Percentiles rank a stretch among this genome's conserved stretches.
Conservation (phyloP, 1,140 invertebrate species). For the Megalopta genalis region DNA sequence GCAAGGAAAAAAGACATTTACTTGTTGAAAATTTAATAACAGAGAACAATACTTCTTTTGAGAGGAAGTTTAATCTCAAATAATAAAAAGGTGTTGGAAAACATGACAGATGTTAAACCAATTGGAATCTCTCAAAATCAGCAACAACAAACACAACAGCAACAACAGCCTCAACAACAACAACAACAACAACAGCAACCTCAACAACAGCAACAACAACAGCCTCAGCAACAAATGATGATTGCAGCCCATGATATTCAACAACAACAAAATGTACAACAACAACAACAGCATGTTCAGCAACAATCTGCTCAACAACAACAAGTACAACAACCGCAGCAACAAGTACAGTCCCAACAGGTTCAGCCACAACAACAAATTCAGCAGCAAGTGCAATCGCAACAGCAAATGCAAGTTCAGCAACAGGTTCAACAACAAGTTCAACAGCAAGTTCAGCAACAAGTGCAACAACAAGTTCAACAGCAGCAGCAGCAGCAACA, state of each 20-base stretch:
- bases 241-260: conserved; percentile 75
- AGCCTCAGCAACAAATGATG: conserved; percentile 76
- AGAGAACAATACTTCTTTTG: conserved; percentile 28
- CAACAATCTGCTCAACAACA: conserved; percentile 64
- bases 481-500: conserved; percentile 70
- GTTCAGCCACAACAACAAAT: conserved; percentile 76
- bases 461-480: conserved; percentile 71
- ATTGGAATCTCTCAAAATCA: conserved; percentile 73
- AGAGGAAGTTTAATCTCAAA: conserved; percentile 43
- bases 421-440: conserved; percentile 74
- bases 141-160: conserved; percentile 53
- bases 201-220: conserved; percentile 78
- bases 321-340: conserved; percentile 76
- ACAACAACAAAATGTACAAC: conserved; percentile 81
- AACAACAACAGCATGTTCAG: conserved; percentile 77
- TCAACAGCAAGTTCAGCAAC: conserved; percentile 79
- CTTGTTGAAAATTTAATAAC: conserved; percentile 21
- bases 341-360: conserved; percentile 67
- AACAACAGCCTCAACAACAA: conserved; percentile 53
- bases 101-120: conserved; percentile 76
- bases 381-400: conserved; percentile 71
- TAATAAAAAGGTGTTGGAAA: conserved; percentile 48
- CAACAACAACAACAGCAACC: conserved; percentile 74
- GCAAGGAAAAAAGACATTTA: conserved; percentile 53
- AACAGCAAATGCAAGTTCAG: conserved; percentile 67